Conservation (phyloP, 2,113 vertebrate species). For the Apaloderma vittatum region DNA sequence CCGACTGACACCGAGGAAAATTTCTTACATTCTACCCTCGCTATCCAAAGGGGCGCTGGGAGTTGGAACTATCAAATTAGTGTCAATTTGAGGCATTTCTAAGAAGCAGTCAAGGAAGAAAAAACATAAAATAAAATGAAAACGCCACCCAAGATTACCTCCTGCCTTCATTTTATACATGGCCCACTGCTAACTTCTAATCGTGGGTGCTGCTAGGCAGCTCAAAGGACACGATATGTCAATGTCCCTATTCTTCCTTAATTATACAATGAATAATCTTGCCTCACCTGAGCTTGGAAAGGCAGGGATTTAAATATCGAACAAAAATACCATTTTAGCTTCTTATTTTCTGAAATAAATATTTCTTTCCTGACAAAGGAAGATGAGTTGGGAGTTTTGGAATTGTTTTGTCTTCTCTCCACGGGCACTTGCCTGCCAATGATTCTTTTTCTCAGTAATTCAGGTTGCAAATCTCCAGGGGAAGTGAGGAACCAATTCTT, state of each 20-base stretch:
- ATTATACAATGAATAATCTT: constrained; percentile 55
- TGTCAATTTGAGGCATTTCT: constrained; percentile 70
- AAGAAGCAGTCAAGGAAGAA: neutral
- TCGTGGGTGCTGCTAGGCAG: constrained; percentile 28
- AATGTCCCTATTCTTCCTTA: constrained; percentile 24
- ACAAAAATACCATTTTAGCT: constrained; percentile 1
- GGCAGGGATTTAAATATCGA: constrained; percentile 22
- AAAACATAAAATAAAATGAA: neutral
- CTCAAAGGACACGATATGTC: neutral
- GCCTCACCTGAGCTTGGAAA: constrained; percentile 3
- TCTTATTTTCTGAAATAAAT: constrained; percentile 41
- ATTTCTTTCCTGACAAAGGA: constrained; percentile 32
- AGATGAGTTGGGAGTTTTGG: neutral
- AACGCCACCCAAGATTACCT: neutral
- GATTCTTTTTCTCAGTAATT: constrained; percentile 14
- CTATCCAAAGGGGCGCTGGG: constrained; percentile 41
- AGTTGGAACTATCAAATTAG: constrained; percentile 72
- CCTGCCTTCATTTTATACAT: constrained; percentile 36
- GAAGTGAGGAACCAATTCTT: constrained; percentile 15
- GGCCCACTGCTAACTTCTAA: constrained; percentile 38
- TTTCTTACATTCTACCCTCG: constrained; percentile 38
- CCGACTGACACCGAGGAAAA: constrained; percentile 60
- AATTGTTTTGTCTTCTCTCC: constrained; percentile 25
- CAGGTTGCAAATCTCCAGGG: constrained; percentile 1
- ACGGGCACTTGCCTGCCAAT: neutral